phyloP scores from a whole-genome alignment of 2,113 vertebrate species.

The Rhinoderma darwinii region DNA sequence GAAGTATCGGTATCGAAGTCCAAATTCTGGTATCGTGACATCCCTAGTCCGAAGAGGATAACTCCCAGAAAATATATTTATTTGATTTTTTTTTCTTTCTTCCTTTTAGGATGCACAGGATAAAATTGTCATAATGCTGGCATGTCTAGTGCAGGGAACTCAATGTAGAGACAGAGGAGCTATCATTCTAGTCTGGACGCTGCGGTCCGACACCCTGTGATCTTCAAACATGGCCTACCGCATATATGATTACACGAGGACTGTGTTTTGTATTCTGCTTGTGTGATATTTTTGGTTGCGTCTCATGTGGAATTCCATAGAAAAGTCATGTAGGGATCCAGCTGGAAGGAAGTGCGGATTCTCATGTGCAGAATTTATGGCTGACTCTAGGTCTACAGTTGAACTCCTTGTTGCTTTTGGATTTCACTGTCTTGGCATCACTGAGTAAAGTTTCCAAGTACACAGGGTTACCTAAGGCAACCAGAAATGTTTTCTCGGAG shows the following conservation, averaged over 20 bases:
- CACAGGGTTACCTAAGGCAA: slow-evolving; percentile 42
- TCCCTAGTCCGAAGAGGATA: too few relatives aligned
- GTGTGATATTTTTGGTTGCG: slow-evolving; percentile 37
- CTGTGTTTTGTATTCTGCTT: background rate
- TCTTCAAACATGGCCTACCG: background rate
- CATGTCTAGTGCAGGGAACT: background rate
- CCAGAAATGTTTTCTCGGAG: background rate
- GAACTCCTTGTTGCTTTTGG: slow-evolving; percentile 48
- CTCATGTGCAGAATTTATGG: slow-evolving; percentile 27
- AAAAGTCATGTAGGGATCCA: background rate
- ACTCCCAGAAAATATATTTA: background rate
- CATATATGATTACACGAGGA: background rate
- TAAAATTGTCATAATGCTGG: background rate
- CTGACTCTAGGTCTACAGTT: background rate
- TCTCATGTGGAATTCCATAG: slow-evolving; percentile 42
- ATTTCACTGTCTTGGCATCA: slow-evolving; percentile 40
- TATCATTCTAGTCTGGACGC: background rate
- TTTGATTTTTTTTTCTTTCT: background rate
- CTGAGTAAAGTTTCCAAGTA: slow-evolving; percentile 26
- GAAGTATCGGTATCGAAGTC: too few relatives aligned
- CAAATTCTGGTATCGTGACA: too few relatives aligned
- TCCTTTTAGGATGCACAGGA: background rate
- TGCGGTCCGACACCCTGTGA: slow-evolving; percentile 29
- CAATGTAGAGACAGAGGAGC: background rate
- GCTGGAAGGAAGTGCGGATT: slow-evolving; percentile 41